Percentiles rank a stretch among this genome's conserved stretches.
These are phyloP conservation scores for Agriopis aurantiaria DNA, from an alignment of 2,888 invertebrate genomes.

Conservation along the genomic window DNA sequence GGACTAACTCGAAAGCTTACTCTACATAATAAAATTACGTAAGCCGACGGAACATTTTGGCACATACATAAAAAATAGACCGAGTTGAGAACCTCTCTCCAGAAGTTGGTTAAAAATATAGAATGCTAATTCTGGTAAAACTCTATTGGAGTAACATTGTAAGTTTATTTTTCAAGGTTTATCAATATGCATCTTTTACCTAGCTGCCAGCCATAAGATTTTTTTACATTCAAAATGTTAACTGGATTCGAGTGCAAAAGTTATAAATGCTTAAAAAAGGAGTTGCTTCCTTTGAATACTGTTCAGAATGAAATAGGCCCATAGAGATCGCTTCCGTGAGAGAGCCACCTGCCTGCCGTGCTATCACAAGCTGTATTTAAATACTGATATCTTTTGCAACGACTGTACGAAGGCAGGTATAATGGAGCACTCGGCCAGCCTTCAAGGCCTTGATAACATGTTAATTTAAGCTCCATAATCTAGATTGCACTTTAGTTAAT, in stretches of 20 bases:
- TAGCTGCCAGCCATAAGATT: too few relatives aligned
- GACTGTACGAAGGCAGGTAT: neutral
- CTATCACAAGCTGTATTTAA: constrained; percentile 7
- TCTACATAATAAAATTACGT: too few relatives aligned
- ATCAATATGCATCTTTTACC: too few relatives aligned
- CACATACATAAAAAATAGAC: too few relatives aligned
- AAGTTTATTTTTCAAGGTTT: too few relatives aligned
- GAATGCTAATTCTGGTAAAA: too few relatives aligned
- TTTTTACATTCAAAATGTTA: neutral
- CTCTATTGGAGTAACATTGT: too few relatives aligned
- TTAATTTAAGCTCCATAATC: constrained; percentile 1
- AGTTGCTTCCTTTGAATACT: neutral
- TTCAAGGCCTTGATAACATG: constrained; percentile 10
- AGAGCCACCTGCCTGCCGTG: neutral
- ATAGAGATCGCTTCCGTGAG: constrained; percentile 6
- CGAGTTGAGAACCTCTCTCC: too few relatives aligned
- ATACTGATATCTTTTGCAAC: constrained; percentile 10
- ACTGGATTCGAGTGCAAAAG: neutral
- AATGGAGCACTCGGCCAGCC: constrained; percentile 10
- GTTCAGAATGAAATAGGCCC: constrained; percentile 1
- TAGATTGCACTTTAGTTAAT: constrained; percentile 2
- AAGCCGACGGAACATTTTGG: too few relatives aligned
- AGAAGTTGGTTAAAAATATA: too few relatives aligned
- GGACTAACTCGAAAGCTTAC: too few relatives aligned
- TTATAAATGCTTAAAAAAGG: neutral